Evolutionary conservation across 2,888 invertebrate genomes (phyloP).

Genomic region (Ectemnius lituratus): DNA sequence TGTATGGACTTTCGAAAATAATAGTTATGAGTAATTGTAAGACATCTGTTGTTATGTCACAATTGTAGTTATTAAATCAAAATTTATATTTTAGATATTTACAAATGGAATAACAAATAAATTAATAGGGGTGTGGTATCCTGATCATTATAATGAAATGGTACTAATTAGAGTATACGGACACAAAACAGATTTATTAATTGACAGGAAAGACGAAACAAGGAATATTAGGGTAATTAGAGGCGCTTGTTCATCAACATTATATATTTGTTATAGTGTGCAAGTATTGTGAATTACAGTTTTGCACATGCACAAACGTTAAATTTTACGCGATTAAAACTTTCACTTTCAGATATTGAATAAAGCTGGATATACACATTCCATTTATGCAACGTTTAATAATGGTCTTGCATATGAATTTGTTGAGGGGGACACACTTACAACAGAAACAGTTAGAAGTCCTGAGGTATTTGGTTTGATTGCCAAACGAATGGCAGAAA

Average conservation of each 20-base stretch:
- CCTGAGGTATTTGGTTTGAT: constrained; percentile 86
- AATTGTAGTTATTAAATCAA: not conserved
- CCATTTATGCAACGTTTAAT: constrained; percentile 92
- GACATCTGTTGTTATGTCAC: not conserved
- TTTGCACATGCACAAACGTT: too few species aligned
- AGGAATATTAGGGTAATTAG: constrained; percentile 76
- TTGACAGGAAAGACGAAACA: constrained; percentile 92
- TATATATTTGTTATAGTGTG: too few species aligned
- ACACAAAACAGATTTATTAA: constrained; percentile 93
- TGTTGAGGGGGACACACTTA: constrained; percentile 89
- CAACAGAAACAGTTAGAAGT: constrained; percentile 82
- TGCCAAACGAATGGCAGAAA: constrained; percentile 89
- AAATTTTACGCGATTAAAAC: not conserved
- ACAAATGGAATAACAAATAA: constrained; percentile 97
- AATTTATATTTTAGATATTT: constrained; percentile 83
- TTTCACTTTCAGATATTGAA: constrained; percentile 80
- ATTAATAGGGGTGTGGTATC: constrained; percentile 83
- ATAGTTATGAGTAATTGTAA: too few species aligned
- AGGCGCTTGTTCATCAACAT: too few species aligned
- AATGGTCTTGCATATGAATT: constrained; percentile 97
- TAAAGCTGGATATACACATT: constrained; percentile 88
- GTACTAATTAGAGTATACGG: constrained; percentile 95
- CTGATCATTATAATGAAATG: constrained; percentile 81
- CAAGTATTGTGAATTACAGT: too few species aligned
- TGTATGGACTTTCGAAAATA: not conserved